A percentile compares a stretch with the other conserved stretches of the same genome.
Conservation (phyloP, 2,797 vertebrate species). For the Spatula versicolor region DNA sequence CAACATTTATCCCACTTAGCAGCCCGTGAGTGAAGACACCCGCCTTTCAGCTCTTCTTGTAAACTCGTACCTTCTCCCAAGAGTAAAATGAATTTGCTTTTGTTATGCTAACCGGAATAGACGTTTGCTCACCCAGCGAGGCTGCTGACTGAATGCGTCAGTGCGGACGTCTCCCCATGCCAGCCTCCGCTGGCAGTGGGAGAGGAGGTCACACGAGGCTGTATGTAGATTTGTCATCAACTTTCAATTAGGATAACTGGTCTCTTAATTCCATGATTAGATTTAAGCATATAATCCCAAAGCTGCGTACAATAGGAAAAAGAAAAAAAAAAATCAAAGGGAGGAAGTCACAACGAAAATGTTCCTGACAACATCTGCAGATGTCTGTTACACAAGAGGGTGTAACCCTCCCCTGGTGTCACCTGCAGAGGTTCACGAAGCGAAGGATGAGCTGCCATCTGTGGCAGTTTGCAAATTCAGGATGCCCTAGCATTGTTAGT, state of each 20-base stretch:
- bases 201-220: not conserved
- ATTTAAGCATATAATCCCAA: not conserved
- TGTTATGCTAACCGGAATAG: not conserved
- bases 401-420: not conserved
- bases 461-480: not conserved
- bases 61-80: slow-evolving; percentile 18
- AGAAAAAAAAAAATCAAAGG: not conserved
- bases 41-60: not conserved
- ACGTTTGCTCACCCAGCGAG: not conserved
- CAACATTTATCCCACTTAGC: not conserved
- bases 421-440: not conserved
- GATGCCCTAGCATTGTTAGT: not conserved
- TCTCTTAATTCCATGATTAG: not conserved
- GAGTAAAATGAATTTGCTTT: not conserved
- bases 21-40: not conserved
- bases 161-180: not conserved
- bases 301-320: not conserved
- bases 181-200: not conserved
- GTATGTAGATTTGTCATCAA: not conserved
- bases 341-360: not conserved
- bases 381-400: not conserved
- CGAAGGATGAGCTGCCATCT: not conserved
- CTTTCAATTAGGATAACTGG: not conserved
- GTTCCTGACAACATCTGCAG: not conserved
- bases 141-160: not conserved